A percentile compares a stretch with the other conserved stretches of the same genome.
Evolutionary conservation across 1,140 invertebrate species (phyloP).

Genomic region (Protaetia brevitarsis): DNA sequence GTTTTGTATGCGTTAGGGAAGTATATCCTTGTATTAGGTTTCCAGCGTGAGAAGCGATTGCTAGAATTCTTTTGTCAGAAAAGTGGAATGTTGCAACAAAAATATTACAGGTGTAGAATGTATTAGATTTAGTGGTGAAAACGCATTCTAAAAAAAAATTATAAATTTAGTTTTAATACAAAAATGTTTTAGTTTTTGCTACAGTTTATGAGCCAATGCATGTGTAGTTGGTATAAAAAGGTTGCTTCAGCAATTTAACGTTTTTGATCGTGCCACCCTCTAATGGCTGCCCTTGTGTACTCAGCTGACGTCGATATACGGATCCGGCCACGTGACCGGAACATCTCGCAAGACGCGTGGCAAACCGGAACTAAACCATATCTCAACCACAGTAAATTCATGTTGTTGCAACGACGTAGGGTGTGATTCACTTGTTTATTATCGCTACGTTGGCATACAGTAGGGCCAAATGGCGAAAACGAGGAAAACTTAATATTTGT

Average conservation of each 20-base stretch:
- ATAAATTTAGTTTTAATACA: too few species aligned
- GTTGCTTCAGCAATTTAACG: neutral
- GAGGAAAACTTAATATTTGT: too few species aligned
- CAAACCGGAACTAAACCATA: slow-evolving; percentile 38
- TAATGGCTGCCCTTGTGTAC: neutral
- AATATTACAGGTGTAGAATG: too few species aligned
- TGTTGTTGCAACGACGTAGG: neutral
- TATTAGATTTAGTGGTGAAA: too few species aligned
- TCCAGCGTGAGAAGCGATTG: neutral
- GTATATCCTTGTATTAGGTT: neutral
- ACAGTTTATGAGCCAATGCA: neutral
- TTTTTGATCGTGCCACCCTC: neutral
- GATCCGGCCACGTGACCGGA: slow-evolving; percentile 42
- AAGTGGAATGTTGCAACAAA: too few species aligned
- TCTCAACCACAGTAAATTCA: slow-evolving; percentile 10
- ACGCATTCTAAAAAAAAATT: too few species aligned
- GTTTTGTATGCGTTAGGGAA: neutral
- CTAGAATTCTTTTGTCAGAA: neutral
- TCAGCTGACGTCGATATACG: slow-evolving; percentile 24
- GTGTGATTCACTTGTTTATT: neutral
- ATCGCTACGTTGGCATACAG: neutral
- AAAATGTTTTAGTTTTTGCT: too few species aligned
- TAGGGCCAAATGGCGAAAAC: too few species aligned
- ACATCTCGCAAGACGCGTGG: slow-evolving; percentile 35
- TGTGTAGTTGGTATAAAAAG: neutral